These are phyloP conservation scores for Onthophagus taurus DNA, from an alignment of 1,140 invertebrate species.

Conservation along the genomic window DNA sequence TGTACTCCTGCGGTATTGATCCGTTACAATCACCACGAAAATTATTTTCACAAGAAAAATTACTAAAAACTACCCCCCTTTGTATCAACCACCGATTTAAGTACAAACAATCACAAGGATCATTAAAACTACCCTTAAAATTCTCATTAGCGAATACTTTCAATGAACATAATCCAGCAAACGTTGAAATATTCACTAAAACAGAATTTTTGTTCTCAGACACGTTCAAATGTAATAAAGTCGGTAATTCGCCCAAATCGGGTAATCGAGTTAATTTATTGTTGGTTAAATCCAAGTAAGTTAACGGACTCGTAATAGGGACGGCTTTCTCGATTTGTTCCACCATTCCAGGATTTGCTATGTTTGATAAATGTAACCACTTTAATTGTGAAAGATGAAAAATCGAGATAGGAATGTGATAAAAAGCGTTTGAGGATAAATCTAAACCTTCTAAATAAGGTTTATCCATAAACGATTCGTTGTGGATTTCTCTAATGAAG, in stretches of 20 bases:
- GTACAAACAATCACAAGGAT: constrained; percentile 1
- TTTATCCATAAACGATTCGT: background rate
- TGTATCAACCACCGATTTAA: background rate
- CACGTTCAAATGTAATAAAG: constrained; percentile 7
- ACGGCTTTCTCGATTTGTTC: background rate
- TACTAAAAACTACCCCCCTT: background rate
- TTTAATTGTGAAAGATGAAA: constrained; percentile 3
- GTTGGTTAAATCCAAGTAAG: constrained; percentile 1
- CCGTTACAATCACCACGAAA: too few relatives aligned
- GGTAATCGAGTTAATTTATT: constrained; percentile 6
- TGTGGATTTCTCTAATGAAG: background rate
- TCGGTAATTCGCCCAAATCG: background rate
- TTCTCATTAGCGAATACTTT: background rate
- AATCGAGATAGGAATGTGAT: background rate
- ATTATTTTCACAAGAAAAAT: background rate
- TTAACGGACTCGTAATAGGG: constrained; percentile 6
- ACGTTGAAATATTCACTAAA: background rate
- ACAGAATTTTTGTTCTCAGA: constrained; percentile 3
- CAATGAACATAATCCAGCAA: constrained; percentile 6
- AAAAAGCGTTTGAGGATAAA: constrained; percentile 1
- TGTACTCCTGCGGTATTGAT: too few relatives aligned
- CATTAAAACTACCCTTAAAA: constrained; percentile 1
- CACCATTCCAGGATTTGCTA: background rate
- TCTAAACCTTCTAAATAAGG: constrained; percentile 4
- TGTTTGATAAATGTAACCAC: background rate